A percentile compares a stretch with the other conserved stretches of the same genome.
These are phyloP conservation scores for Zenarchopterus dispar DNA, from an alignment of 2,797 vertebrate genomes.

Conservation along the genomic window DNA sequence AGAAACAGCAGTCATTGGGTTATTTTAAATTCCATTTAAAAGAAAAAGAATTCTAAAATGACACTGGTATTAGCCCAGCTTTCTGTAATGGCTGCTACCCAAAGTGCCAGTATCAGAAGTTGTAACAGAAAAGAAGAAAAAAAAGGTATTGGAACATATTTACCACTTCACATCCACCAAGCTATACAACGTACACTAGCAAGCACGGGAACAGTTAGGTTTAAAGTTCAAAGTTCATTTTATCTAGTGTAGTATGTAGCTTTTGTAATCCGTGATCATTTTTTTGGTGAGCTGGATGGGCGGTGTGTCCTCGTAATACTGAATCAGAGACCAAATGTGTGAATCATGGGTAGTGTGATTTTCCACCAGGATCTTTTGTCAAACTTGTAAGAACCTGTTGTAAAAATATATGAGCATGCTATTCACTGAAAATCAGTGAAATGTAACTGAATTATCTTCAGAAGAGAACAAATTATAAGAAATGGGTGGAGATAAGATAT, in stretches of 20 bases:
- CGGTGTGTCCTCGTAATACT: not conserved
- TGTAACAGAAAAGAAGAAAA: no score
- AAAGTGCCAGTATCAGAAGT: no score
- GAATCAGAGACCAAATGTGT: slow-evolving; percentile 30
- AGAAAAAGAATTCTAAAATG: no score
- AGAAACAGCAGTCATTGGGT: no score
- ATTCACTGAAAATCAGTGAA: not conserved
- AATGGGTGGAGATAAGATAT: slow-evolving; percentile 16
- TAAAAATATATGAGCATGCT: not conserved
- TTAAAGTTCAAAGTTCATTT: no score
- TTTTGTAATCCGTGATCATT: not conserved
- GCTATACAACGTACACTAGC: not conserved
- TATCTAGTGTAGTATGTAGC: no score
- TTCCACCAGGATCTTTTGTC: slow-evolving; percentile 21
- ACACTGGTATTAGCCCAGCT: no score
- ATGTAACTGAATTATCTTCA: slow-evolving; percentile 34
- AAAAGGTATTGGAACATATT: not conserved
- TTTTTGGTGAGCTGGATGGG: slow-evolving; percentile 1
- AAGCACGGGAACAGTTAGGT: not conserved
- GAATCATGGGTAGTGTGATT: slow-evolving; percentile 32
- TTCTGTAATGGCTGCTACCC: no score
- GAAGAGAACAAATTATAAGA: not conserved
- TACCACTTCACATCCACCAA: not conserved
- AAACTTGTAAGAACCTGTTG: not conserved
- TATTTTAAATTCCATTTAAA: no score